A percentile compares a stretch with the other conserved stretches of the same genome.
Evolutionary conservation across 64 coral and sea anemone genomes (phyloP).

Genomic region (Dendrophyllia cribrosa): DNA sequence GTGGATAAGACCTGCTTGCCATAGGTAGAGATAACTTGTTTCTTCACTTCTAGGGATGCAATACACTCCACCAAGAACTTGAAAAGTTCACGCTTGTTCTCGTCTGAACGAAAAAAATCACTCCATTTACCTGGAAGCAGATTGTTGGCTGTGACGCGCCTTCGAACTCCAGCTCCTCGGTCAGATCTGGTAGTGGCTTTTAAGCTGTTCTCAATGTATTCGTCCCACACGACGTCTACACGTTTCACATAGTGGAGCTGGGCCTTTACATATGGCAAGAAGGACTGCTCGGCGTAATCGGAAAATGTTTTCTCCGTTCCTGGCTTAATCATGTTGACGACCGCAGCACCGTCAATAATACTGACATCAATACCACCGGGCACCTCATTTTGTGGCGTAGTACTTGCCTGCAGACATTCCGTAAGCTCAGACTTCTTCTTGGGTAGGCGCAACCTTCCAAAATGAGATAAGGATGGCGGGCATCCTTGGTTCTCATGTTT

Average conservation of each 20-base stretch:
- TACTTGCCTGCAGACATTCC: conserved; percentile 28
- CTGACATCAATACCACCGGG: neutral
- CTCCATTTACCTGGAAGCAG: conserved; percentile 36
- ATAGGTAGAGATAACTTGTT: conserved; percentile 1
- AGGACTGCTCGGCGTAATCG: conserved; percentile 35
- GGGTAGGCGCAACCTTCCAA: conserved; percentile 61
- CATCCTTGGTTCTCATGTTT: too few relatives aligned
- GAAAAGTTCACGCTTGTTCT: conserved; percentile 44
- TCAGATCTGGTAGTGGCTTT: conserved; percentile 27
- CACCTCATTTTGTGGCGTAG: neutral
- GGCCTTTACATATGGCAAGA: conserved; percentile 28
- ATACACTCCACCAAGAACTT: conserved; percentile 9
- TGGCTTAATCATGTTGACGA: conserved; percentile 53
- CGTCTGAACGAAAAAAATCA: conserved; percentile 17
- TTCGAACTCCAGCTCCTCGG: conserved; percentile 22
- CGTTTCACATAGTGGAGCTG: conserved; percentile 35
- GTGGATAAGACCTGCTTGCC: conserved; percentile 5
- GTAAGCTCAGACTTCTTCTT: conserved; percentile 57
- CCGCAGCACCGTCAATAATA: conserved; percentile 40
- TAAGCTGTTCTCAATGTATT: conserved; percentile 55
- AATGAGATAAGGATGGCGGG: conserved; percentile 61
- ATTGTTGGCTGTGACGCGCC: neutral
- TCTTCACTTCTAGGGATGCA: neutral
- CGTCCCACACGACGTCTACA: conserved; percentile 50
- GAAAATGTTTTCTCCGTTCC: conserved; percentile 24